Percentiles rank a stretch among this genome's conserved stretches.
phyloP scores from a whole-genome alignment of 2,113 vertebrate genomes.

The Vireo altiloquus region DNA sequence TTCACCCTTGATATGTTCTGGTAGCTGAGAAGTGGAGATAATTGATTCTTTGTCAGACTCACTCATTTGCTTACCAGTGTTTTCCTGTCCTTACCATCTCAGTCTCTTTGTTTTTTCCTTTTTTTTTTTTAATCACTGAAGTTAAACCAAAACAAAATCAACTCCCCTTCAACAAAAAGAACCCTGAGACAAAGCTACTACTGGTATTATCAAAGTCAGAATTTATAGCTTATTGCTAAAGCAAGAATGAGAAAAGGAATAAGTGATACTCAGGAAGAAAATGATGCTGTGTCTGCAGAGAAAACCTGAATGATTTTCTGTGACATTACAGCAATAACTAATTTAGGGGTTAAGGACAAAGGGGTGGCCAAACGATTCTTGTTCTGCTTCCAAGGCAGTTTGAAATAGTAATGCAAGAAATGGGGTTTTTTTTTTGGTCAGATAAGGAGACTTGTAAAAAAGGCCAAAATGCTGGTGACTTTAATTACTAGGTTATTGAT shows the following conservation, averaged over 20 bases:
- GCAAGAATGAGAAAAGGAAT: not conserved
- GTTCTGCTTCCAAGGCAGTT: not conserved
- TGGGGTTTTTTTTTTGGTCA: not conserved
- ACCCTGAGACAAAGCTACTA: not conserved
- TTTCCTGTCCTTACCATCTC: not conserved
- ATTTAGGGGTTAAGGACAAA: slow-evolving; percentile 1
- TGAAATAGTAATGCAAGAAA: not conserved
- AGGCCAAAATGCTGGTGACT: not conserved
- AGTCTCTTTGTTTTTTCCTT: not conserved
- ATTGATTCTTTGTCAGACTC: not conserved
- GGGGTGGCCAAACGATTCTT: not conserved
- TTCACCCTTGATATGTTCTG: not conserved
- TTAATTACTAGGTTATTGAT: slow-evolving; percentile 60
- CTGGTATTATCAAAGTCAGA: not conserved
- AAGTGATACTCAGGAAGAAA: not conserved
- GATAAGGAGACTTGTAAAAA: slow-evolving; percentile 6
- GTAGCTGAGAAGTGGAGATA: not conserved
- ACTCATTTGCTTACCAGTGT: not conserved
- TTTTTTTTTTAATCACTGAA: not conserved
- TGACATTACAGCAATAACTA: not conserved
- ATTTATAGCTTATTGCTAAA: not conserved
- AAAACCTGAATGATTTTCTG: not conserved
- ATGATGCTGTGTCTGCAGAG: not conserved
- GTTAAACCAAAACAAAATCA: not conserved
- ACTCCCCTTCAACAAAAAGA: not conserved